phyloP scores from a whole-genome alignment of 2,888 invertebrate species.

The Laothoe populi region DNA sequence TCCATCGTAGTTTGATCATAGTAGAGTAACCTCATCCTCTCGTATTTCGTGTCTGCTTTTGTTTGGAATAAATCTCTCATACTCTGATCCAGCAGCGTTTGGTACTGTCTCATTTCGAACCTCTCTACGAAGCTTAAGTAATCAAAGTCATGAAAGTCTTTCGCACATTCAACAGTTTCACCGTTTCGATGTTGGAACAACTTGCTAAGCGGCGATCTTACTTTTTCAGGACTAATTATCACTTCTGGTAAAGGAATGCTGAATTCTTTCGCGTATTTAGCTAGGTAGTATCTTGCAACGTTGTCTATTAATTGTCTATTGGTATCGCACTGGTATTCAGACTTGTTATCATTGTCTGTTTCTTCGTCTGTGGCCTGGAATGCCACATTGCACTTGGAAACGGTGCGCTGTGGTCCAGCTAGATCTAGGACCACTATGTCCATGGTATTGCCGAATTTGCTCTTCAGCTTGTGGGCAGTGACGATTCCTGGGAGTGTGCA shows the following conservation, averaged over 20 bases:
- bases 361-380: constrained; percentile 50
- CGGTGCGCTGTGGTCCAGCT: constrained; percentile 34
- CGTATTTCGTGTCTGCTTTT: constrained; percentile 39
- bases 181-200: constrained; percentile 70
- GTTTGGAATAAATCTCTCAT: constrained; percentile 65
- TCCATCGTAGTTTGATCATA: constrained; percentile 77
- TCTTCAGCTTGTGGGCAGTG: constrained; percentile 73
- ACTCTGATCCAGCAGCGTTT: constrained; percentile 59
- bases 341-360: constrained; percentile 27
- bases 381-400: constrained; percentile 60
- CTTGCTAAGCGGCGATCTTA: constrained; percentile 53
- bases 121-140: constrained; percentile 65
- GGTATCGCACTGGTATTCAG: constrained; percentile 33
- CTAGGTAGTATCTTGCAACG: constrained; percentile 58
- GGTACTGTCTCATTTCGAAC: constrained; percentile 75
- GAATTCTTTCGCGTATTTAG: constrained; percentile 63
- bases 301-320: constrained; percentile 50
- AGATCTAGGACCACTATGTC: constrained; percentile 73
- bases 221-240: constrained; percentile 54
- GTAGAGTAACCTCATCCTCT: constrained; percentile 54
- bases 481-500: constrained; percentile 76
- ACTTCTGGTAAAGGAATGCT: constrained; percentile 62
- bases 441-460: constrained; percentile 70
- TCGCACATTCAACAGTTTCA: constrained; percentile 52
- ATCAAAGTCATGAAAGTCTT: constrained; percentile 65